Conservation (phyloP, 1,140 invertebrate genomes). For the Pseudomyrmex pallidus region DNA sequence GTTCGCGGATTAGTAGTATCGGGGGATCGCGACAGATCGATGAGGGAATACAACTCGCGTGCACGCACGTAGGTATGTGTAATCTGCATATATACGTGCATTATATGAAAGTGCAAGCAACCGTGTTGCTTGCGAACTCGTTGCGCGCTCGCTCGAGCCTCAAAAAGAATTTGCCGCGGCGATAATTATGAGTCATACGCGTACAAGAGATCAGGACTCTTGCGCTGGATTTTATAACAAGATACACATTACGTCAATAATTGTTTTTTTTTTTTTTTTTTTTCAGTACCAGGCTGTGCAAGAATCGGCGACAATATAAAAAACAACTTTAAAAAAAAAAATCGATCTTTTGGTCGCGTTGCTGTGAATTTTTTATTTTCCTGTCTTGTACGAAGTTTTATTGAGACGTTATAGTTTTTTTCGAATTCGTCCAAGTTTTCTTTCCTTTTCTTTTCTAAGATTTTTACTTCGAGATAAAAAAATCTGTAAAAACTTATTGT, state of each 20-base stretch:
- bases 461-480: background rate
- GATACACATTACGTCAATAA: constrained; percentile 30
- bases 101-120: constrained; percentile 40
- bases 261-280: background rate
- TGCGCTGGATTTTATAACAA: constrained; percentile 41
- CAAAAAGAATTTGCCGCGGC: constrained; percentile 30
- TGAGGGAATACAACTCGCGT: background rate
- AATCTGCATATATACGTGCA: background rate
- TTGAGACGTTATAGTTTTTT: background rate
- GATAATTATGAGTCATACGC: constrained; percentile 52
- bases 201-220: background rate
- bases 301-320: background rate
- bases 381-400: too few relatives aligned
- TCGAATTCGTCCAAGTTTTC: background rate
- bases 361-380: too few relatives aligned
- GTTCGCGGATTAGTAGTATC: background rate
- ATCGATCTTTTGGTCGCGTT: background rate
- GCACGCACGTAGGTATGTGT: too few relatives aligned
- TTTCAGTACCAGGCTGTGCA: background rate
- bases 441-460: background rate
- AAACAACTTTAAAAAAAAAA: background rate
- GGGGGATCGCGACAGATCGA: background rate
- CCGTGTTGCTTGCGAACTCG: constrained; percentile 30
- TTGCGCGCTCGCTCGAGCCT: constrained; percentile 38
- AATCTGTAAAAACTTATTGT: too few relatives aligned